Percentiles rank a stretch among this genome's conserved stretches.
These are phyloP conservation scores for Bursaphelenchus mucronatus DNA, from an alignment of 1,140 invertebrate species.

Conservation along the genomic window DNA sequence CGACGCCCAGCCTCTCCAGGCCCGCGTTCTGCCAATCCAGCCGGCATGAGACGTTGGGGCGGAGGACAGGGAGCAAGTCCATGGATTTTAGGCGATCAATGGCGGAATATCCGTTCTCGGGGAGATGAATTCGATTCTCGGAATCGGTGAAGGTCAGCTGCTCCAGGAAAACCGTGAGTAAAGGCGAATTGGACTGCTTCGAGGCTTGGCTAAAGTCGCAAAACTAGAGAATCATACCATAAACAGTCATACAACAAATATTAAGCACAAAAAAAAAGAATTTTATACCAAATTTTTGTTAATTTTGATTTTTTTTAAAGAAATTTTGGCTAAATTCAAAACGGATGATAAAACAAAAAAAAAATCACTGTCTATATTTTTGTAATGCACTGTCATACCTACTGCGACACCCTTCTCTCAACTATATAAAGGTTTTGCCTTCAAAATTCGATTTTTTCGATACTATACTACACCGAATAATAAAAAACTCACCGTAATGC, in stretches of 20 bases:
- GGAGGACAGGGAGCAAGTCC: slow-evolving; percentile 67
- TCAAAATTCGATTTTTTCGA: slow-evolving; percentile 20
- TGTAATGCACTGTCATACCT: too few relatives aligned
- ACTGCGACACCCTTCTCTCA: too few relatives aligned
- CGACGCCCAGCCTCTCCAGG: slow-evolving; percentile 71
- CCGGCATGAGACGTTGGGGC: slow-evolving; percentile 80
- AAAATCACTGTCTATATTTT: too few relatives aligned
- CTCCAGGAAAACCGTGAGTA: slow-evolving; percentile 44
- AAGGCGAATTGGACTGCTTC: slow-evolving; percentile 67
- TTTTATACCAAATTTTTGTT: neutral
- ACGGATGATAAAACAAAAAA: neutral
- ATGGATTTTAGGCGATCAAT: slow-evolving; percentile 20
- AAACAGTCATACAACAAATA: too few relatives aligned
- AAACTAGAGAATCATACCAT: neutral
- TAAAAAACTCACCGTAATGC: slow-evolving; percentile 66
- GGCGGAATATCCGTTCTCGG: slow-evolving; percentile 30
- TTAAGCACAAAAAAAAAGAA: too few relatives aligned
- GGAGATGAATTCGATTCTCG: slow-evolving; percentile 37
- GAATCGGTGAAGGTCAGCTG: slow-evolving; percentile 22
- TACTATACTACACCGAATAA: neutral
- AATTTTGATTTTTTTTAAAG: neutral
- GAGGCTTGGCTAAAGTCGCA: slow-evolving; percentile 13
- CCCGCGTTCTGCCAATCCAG: slow-evolving; percentile 81
- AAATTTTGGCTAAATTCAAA: neutral
- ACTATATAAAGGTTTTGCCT: too few relatives aligned